phyloP scores from a whole-genome alignment of 2,113 vertebrate genomes.

The Rafetus swinhoei region DNA sequence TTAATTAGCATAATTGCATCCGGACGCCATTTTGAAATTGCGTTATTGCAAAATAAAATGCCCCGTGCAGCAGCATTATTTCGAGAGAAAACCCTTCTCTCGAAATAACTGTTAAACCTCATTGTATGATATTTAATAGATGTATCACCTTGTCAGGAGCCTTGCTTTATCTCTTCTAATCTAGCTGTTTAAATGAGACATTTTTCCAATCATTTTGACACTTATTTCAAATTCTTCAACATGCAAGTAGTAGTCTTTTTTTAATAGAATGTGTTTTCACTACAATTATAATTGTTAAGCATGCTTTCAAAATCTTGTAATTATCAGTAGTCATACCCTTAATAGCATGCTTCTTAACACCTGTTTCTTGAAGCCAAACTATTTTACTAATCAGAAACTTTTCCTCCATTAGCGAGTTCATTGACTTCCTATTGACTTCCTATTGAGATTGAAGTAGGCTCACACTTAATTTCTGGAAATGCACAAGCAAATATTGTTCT shows the following conservation, averaged over 20 bases:
- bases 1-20: no score
- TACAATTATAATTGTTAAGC: background rate
- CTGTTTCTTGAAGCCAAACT: background rate
- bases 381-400: background rate
- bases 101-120: no score
- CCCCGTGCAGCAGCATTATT: no score
- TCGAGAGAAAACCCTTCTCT: no score
- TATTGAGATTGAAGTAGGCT: background rate
- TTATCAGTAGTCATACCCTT: background rate
- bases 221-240: background rate
- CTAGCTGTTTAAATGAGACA: background rate
- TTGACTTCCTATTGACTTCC: background rate
- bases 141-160: background rate
- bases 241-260: background rate
- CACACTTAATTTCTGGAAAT: background rate
- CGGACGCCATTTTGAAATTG: no score
- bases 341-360: background rate
- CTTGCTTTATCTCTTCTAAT: background rate
- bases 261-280: background rate
- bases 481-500: background rate
- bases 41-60: no score
- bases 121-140: background rate
- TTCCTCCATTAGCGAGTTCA: background rate
- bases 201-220: background rate
- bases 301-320: background rate